Conservation (phyloP, 2,888 invertebrate genomes). For the Octonoba sinensis region DNA sequence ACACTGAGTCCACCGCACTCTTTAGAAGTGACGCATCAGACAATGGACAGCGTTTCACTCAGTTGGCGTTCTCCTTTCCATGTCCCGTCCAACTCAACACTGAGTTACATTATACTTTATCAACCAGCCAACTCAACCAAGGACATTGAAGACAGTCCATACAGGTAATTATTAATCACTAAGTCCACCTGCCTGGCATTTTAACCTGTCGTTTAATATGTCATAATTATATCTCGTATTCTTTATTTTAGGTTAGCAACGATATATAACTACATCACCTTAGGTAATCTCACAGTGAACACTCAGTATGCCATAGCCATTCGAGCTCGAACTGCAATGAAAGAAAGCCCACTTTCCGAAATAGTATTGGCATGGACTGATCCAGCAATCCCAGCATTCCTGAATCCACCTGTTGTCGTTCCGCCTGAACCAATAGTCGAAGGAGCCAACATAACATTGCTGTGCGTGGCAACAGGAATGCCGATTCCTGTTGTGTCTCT, state of each 20-base stretch:
- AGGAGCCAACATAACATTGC: constrained; percentile 87
- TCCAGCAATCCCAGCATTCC: constrained; percentile 87
- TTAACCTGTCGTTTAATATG: too few species aligned
- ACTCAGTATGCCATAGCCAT: constrained; percentile 86
- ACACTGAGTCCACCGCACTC: constrained; percentile 82
- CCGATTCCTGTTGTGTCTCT: constrained; percentile 87
- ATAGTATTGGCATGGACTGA: constrained; percentile 89
- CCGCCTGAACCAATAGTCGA: constrained; percentile 86
- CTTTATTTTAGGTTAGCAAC: constrained; percentile 73
- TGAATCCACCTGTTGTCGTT: constrained; percentile 82
- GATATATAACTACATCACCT: constrained; percentile 79
- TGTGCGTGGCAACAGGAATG: constrained; percentile 87
- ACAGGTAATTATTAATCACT: not conserved
- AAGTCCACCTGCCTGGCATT: too few species aligned
- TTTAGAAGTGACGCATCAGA: constrained; percentile 82
- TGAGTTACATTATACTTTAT: constrained; percentile 77
- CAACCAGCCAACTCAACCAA: constrained; percentile 79
- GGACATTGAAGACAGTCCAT: constrained; percentile 69
- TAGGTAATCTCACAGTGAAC: constrained; percentile 82
- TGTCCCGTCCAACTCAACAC: constrained; percentile 65
- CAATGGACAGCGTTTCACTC: constrained; percentile 85
- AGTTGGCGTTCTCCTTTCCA: constrained; percentile 83
- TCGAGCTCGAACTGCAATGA: constrained; percentile 76
- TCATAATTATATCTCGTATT: not conserved
- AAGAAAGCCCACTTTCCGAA: constrained; percentile 83